phyloP scores from a whole-genome alignment of 2,888 invertebrate genomes.

The Lasioglossum zephyrum region DNA sequence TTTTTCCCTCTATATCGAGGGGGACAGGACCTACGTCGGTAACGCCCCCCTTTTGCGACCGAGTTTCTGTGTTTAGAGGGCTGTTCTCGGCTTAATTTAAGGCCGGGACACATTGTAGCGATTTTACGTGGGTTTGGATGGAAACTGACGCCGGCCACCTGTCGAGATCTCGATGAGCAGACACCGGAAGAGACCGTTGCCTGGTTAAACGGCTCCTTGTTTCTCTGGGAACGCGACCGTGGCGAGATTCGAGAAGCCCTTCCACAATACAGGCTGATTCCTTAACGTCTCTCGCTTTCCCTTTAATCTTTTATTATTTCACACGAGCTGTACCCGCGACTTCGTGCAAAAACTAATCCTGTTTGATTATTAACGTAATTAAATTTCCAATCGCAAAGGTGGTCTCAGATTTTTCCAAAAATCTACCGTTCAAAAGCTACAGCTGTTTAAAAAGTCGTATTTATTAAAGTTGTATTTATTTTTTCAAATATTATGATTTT shows the following conservation, averaged over 20 bases:
- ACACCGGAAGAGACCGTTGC: constrained; percentile 36
- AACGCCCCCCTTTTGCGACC: constrained; percentile 13
- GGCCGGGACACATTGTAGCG: constrained; percentile 64
- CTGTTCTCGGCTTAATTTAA: constrained; percentile 51
- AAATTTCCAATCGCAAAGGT: no score
- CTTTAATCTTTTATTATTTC: not conserved
- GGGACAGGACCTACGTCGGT: constrained; percentile 18
- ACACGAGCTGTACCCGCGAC: no score
- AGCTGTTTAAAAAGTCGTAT: no score
- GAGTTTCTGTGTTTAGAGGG: constrained; percentile 39
- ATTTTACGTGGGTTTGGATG: constrained; percentile 44
- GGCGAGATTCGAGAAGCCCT: not conserved
- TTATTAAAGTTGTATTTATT: no score
- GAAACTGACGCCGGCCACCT: constrained; percentile 60
- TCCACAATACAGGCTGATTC: not conserved
- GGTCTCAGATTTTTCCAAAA: no score
- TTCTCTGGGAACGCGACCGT: not conserved
- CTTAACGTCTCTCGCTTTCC: not conserved
- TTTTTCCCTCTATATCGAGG: constrained; percentile 20
- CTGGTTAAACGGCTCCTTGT: constrained; percentile 8
- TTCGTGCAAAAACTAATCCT: no score
- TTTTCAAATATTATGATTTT: no score
- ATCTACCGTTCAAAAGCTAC: no score
- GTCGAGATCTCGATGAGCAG: constrained; percentile 36
- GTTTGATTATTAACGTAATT: no score